Evolutionary conservation across 1,140 invertebrate genomes (phyloP), one percentile per base, ranked within the genome.

Genomic region (Pseudachorutes palmiensis): DNA sequence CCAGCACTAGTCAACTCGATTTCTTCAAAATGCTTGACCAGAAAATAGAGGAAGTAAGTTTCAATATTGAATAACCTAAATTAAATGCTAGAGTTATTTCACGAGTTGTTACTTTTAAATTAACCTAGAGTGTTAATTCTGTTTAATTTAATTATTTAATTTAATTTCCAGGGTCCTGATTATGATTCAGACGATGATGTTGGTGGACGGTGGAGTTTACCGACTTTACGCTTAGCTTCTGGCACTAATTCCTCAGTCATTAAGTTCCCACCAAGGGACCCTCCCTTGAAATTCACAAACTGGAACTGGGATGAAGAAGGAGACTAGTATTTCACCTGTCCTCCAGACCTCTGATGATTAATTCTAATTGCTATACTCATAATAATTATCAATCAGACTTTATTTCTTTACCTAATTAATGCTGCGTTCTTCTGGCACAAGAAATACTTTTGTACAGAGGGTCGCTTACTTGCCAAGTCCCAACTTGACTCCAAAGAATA

Each of bases 11-110:
- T 78, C 90, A 92, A 79, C 83, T 89, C 75, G 89, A 92, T 76
- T 93, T 93, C 80, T 93, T 93, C 82, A 88, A 86, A 77, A 91
- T 92, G 88, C 81, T 93, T 71, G 90, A 92, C 76, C 89, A 91
- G 76, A 93, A 91, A 82, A 92, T 92, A 76, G 88, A 91, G 79
- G 88, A 86, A 79, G 89, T 92, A 82, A 84, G 83, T 81, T n/a
- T 2, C 1, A 36, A 73, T 48, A 28, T 57, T 67, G 70, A 65
- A n/a, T n/a, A n/a, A n/a, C n/a, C n/a, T n/a, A n/a, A n/a, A n/a
- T n/a, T n/a, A n/a, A n/a, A n/a, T n/a, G n/a, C n/a, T n/a, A n/a
- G n/a, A n/a, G n/a, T n/a, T n/a, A n/a, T n/a, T n/a, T n/a, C n/a
- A n/a, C n/a, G n/a, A n/a, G n/a, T n/a, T n/a, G n/a, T n/a, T n/a